A percentile compares a stretch with the other conserved stretches of the same genome.
phyloP scores from a whole-genome alignment of 64 coral and sea anemone species.

The Orbicella faveolata region DNA sequence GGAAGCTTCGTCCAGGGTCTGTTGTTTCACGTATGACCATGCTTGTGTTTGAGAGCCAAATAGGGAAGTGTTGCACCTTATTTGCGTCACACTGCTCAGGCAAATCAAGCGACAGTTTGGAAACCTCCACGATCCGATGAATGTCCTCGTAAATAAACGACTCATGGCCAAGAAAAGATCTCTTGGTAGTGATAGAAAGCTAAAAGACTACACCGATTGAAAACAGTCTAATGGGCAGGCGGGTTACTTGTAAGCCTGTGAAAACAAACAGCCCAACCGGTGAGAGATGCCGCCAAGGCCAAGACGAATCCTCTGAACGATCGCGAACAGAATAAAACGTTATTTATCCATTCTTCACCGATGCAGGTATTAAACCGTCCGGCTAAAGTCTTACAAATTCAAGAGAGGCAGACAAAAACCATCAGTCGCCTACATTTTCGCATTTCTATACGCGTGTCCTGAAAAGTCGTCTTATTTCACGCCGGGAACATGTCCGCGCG shows the following conservation, averaged over 20 bases:
- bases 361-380: background rate
- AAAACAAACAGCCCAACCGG: too few relatives aligned
- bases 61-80: conserved; percentile 34
- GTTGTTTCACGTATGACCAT: conserved; percentile 83
- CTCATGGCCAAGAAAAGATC: background rate
- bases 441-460: background rate
- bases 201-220: background rate
- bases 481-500: too few relatives aligned
- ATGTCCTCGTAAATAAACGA: background rate
- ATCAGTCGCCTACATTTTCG: background rate
- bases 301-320: background rate
- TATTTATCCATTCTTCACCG: background rate
- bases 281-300: background rate
- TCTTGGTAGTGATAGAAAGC: background rate
- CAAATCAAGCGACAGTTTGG: conserved; percentile 4
- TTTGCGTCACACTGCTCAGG: background rate
- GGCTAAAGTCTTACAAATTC: background rate
- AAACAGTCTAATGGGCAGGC: background rate
- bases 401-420: background rate
- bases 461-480: background rate
- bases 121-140: background rate
- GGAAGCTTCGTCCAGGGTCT: conserved; percentile 85
- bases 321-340: background rate
- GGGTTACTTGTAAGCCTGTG: background rate
- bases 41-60: conserved; percentile 81